phyloP scores from a whole-genome alignment of 2,888 invertebrate genomes.

The Xylota segnis region DNA sequence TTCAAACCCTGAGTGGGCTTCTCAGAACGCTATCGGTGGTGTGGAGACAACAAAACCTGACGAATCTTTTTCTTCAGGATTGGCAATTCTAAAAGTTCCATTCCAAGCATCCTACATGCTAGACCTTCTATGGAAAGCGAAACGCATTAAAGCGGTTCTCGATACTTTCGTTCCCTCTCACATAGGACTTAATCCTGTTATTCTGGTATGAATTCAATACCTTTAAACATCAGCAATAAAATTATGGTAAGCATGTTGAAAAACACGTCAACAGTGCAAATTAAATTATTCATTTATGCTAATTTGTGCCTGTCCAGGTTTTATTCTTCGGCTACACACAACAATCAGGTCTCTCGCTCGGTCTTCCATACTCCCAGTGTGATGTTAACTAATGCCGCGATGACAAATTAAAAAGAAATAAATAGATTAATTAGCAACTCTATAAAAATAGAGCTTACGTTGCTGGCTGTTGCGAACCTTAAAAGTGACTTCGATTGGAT shows the following conservation, averaged over 20 bases:
- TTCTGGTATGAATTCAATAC: conserved; percentile 35
- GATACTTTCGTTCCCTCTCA: too few relatives aligned
- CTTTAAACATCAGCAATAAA: conserved; percentile 32
- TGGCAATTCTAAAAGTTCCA: too few relatives aligned
- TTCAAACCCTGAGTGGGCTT: too few relatives aligned
- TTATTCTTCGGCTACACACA: conserved; percentile 10
- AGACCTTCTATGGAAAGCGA: too few relatives aligned
- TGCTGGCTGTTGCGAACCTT: background rate
- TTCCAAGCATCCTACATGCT: too few relatives aligned
- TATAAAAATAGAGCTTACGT: conserved; percentile 62
- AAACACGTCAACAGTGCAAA: conserved; percentile 42
- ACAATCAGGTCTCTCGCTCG: background rate
- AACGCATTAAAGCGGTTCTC: background rate
- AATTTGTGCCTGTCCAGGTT: conserved; percentile 29
- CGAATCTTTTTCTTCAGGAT: too few relatives aligned
- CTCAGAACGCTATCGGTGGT: too few relatives aligned
- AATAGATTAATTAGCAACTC: conserved; percentile 48
- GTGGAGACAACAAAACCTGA: too few relatives aligned
- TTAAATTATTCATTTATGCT: conserved; percentile 52
- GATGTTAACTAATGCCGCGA: conserved; percentile 46
- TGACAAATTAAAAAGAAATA: conserved; percentile 43
- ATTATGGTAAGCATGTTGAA: conserved; percentile 34
- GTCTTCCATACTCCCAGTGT: conserved; percentile 21
- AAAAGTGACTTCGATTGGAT: background rate
- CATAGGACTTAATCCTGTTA: conserved; percentile 25